Base-by-base conservation (phyloP, 2,797 vertebrate genomes). In the Tenualosa ilisha region DNA sequence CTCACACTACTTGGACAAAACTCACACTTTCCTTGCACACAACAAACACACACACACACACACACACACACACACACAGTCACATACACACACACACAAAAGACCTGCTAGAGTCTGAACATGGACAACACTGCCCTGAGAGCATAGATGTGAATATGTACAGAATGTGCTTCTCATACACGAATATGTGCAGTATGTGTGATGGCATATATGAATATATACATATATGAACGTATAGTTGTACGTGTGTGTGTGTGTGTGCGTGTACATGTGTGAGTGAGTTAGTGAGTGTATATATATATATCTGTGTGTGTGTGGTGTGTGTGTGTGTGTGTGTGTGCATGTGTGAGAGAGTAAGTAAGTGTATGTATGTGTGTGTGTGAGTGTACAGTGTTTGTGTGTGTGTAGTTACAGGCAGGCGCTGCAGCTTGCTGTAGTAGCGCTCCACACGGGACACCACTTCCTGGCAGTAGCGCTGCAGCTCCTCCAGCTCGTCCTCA, bases 371-470 rank as follows among this genome's bases (percentile, higher is more conserved):
- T 37, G 65, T 68, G 24, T 68, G 65, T 68, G 65, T 68, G 26
- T 68, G 65, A 26, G 61, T 63, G 59, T 63, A 20, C n/a, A 20
- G 31, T 65, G 61, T 26, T 24, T 65, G n/a, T 65, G 61, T 65
- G 61, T 65, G 24, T 65, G 61, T n/a, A 3, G 22, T 72, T 75
- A 99, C 98, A 49, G 98, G 97, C 86, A 98, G 95, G 54, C 95
- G 95, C 0, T 97, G 98, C 83, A 99, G 95, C 86, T 98, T 99
- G 94, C 96, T 97, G 94, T 98, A 98, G 91, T 99, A 99, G 91
- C 98, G 95, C 3, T 99, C 97, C 83, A 99, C 97, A 0, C 97
- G 97, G 68, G 98, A 98, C 0, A 99, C 99, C 88, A 99, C 98
- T 91, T 99, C 98, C 85, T 97, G 96, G 87, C 96, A 99, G 94